Evolutionary conservation across 2,888 invertebrate genomes (phyloP), one percentile per base, ranked within the genome.

Genomic region (Limenitis camilla): DNA sequence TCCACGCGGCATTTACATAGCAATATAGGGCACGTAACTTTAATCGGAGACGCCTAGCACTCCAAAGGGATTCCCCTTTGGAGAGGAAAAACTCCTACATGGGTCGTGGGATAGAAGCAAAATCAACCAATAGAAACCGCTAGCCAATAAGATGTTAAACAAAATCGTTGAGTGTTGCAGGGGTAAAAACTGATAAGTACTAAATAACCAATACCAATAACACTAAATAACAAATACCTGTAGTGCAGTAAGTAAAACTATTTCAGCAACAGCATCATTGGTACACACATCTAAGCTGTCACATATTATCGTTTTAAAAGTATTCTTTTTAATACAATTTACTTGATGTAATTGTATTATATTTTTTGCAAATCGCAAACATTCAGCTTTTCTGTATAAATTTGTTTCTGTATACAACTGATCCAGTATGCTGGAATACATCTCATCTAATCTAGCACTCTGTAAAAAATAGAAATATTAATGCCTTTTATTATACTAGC

Each of bases 271-370:
- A 53, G 66, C 67, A 43, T 71, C 69, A 68, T 73, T 75, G 30
- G 64, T 70, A 58, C 86, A 83, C 3, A 71, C 61, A 9, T 81
- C 75, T 53, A 86, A 65, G 52, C 74, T 79, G 36, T 84, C 79
- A 55, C 64, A 65, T n/a, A 86, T 65, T 1, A 84, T 65, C 11
- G 59, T 54, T 62, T 71, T 73, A 51, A 82, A 74, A 30, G 67
- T 56, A 33, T 61, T 67, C 50, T 69, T 74, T 53, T 70, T 78
- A 0, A 70, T 69, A 68, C 81, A 82, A 35, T 83, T 69, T 1
- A 76, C 63, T 55, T 77, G 72, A 60, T 77, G 72, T 40, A 76
- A 65, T 35, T 69, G 60, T 50, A 85, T 74, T 32, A 84, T 53
- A 35, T 67, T 65, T 35, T 65, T 77, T 1, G 70, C 56, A 52